Evolutionary conservation across 2,797 vertebrate species (phyloP).

Genomic region (Eremophila alpestris): DNA sequence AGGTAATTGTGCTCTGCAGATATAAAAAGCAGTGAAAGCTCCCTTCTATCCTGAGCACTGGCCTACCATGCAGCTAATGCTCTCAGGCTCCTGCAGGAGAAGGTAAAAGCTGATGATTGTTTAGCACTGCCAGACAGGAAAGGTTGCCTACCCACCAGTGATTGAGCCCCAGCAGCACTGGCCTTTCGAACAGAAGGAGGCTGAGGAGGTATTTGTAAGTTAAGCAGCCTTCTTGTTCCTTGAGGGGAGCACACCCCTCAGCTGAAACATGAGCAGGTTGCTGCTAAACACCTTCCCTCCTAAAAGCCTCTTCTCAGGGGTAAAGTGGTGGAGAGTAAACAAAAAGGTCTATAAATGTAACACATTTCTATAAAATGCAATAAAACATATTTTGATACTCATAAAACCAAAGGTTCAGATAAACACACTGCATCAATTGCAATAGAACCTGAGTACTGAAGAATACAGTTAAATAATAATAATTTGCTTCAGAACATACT

Average conservation of each 20-base stretch:
- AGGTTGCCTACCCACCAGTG: conserved; percentile 64
- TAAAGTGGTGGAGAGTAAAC: neutral
- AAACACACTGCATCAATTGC: conserved; percentile 4
- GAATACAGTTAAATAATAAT: conserved; percentile 41
- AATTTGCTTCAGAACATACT: conserved; percentile 29
- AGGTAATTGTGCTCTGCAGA: neutral
- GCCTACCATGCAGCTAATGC: conserved; percentile 10
- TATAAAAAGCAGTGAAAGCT: neutral
- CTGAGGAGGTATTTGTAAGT: conserved; percentile 55
- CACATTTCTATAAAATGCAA: neutral
- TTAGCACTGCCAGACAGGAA: conserved; percentile 55
- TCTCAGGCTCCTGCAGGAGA: conserved; percentile 25
- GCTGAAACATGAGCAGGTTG: neutral
- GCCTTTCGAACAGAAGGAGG: conserved; percentile 44
- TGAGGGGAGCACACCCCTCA: conserved; percentile 28
- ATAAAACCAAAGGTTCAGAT: conserved; percentile 28
- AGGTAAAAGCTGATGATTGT: conserved; percentile 43
- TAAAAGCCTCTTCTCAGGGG: neutral
- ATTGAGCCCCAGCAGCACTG: conserved; percentile 63
- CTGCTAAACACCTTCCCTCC: neutral
- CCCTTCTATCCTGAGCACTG: neutral
- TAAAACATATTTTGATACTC: conserved; percentile 12
- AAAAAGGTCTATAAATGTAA: neutral
- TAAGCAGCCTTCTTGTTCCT: conserved; percentile 39
- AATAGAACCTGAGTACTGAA: neutral